Percentiles rank a stretch among this genome's conserved stretches.
Evolutionary conservation across 2,888 invertebrate species (phyloP).

Genomic region (Mamestra brassicae): DNA sequence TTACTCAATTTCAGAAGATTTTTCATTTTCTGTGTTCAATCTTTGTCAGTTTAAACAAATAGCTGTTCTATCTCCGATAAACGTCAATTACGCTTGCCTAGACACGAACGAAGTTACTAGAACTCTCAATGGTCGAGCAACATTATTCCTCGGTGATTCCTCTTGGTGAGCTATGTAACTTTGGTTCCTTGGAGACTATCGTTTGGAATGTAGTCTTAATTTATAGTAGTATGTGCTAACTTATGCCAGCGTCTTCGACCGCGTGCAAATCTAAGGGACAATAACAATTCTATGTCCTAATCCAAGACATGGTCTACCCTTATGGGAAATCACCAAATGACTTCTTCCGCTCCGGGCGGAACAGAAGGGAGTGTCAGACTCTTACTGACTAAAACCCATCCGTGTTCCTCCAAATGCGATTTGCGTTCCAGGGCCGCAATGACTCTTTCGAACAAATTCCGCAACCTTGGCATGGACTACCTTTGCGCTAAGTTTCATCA

Average conservation of each 20-base stretch:
- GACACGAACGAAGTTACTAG: constrained; percentile 20
- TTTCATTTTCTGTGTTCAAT: constrained; percentile 31
- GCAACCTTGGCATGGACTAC: too few relatives aligned
- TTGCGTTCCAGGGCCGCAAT: too few relatives aligned
- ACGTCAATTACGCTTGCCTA: constrained; percentile 34
- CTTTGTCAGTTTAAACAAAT: constrained; percentile 45
- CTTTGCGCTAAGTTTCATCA: too few relatives aligned
- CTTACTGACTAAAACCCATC: too few relatives aligned
- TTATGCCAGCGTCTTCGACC: not conserved
- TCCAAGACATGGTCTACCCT: too few relatives aligned
- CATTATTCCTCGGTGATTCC: constrained; percentile 28
- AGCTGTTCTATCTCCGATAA: constrained; percentile 22
- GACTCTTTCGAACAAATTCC: too few relatives aligned
- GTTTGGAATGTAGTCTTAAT: not conserved
- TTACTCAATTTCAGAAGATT: constrained; percentile 18
- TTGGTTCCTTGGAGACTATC: constrained; percentile 12
- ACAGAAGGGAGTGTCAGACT: too few relatives aligned
- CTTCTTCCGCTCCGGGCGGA: too few relatives aligned
- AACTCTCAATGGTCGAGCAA: not conserved
- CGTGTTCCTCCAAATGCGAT: too few relatives aligned
- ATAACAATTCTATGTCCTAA: too few relatives aligned
- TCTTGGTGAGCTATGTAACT: constrained; percentile 36
- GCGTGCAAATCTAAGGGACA: too few relatives aligned
- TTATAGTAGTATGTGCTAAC: not conserved
- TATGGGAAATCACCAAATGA: too few relatives aligned